Evolutionary conservation across 1,140 invertebrate genomes (phyloP).

Genomic region (Brachionus plicatilis): DNA sequence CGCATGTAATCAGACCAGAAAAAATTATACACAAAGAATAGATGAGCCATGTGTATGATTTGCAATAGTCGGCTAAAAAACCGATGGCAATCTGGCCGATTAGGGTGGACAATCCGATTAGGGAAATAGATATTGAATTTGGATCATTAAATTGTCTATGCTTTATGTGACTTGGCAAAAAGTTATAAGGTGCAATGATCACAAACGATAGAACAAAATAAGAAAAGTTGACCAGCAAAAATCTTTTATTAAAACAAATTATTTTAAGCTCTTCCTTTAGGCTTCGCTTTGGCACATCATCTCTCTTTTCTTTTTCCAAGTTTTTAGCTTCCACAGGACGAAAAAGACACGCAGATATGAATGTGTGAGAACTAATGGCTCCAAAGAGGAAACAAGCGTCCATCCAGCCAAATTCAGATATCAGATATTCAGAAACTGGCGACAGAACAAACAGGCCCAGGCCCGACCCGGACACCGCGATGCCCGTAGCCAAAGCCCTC

Average conservation of each 20-base stretch:
- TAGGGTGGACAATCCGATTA: slow-evolving; percentile 67
- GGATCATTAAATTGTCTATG: slow-evolving; percentile 62
- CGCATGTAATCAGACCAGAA: slow-evolving; percentile 69
- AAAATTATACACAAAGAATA: slow-evolving; percentile 79
- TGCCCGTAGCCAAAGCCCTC: slow-evolving; percentile 79
- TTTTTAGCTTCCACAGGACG: not conserved
- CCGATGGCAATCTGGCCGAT: slow-evolving; percentile 59
- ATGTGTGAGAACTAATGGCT: slow-evolving; percentile 11
- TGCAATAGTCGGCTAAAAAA: slow-evolving; percentile 60
- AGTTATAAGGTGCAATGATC: slow-evolving; percentile 81
- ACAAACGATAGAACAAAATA: slow-evolving; percentile 91
- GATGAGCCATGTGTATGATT: slow-evolving; percentile 61
- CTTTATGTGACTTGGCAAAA: slow-evolving; percentile 53
- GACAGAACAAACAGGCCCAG: slow-evolving; percentile 51
- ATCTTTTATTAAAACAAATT: slow-evolving; percentile 58
- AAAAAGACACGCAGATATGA: slow-evolving; percentile 19
- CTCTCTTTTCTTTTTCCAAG: not conserved
- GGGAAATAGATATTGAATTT: slow-evolving; percentile 80
- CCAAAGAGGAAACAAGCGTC: slow-evolving; percentile 35
- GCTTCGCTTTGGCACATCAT: not conserved
- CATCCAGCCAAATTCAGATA: slow-evolving; percentile 44
- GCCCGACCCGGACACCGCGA: slow-evolving; percentile 61
- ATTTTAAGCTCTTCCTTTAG: not conserved
- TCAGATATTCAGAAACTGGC: slow-evolving; percentile 46
- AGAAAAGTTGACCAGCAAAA: slow-evolving; percentile 80